Evolutionary conservation across 2,113 vertebrate species (phyloP).

Genomic region (Pterophyllum scalare): DNA sequence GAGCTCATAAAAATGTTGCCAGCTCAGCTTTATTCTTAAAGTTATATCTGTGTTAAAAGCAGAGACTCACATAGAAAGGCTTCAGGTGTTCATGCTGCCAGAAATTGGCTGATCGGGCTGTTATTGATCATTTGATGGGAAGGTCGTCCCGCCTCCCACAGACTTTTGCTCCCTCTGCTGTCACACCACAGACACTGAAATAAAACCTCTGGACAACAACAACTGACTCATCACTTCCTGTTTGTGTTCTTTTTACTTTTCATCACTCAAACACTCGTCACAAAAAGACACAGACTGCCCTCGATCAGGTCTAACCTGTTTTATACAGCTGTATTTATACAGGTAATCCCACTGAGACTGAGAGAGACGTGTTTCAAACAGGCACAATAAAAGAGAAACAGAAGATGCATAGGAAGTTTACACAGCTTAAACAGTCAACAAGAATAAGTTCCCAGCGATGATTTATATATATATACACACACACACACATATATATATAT

Average conservation of each 20-base stretch:
- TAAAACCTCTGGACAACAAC: constrained; percentile 74
- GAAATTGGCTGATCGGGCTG: neutral
- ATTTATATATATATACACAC: too few species aligned
- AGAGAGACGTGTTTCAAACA: too few species aligned
- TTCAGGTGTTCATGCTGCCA: neutral
- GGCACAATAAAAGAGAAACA: too few species aligned
- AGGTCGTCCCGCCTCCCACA: constrained; percentile 6
- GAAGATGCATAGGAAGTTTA: too few species aligned
- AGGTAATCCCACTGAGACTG: too few species aligned
- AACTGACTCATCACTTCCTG: neutral
- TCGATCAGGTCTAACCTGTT: neutral
- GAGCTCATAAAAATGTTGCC: too few species aligned
- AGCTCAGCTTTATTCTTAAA: too few species aligned
- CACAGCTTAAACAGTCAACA: too few species aligned
- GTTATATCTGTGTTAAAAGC: neutral
- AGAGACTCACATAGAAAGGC: neutral
- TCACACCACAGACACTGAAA: constrained; percentile 61
- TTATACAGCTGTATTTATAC: too few species aligned
- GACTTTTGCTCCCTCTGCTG: constrained; percentile 17
- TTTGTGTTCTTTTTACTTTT: neutral
- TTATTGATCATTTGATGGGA: neutral
- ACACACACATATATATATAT: too few species aligned
- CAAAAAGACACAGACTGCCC: neutral
- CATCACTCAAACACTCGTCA: neutral
- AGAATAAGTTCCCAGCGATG: too few species aligned